These are phyloP conservation scores for Apamea anceps DNA, from an alignment of 2,888 invertebrate species.

Conservation along the genomic window DNA sequence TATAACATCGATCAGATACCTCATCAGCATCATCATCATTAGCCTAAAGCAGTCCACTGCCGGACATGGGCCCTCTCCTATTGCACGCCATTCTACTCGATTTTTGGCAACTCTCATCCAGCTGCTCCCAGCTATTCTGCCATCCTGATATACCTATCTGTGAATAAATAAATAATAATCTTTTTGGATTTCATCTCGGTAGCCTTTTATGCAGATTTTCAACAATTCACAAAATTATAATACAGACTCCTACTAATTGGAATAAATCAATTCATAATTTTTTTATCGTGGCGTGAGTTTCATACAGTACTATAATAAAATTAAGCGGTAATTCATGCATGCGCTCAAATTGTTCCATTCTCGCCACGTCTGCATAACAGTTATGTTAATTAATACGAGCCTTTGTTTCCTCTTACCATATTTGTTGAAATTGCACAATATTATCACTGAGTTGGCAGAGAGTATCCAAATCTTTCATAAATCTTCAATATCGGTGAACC, in stretches of 20 bases:
- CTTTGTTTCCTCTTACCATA: conserved; percentile 10
- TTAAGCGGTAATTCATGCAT: conserved; percentile 19
- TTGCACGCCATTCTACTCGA: too few species aligned
- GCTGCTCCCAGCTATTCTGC: too few species aligned
- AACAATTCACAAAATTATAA: background rate
- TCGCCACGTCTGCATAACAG: background rate
- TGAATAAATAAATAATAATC: background rate
- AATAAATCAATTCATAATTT: background rate
- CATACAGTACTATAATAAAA: background rate
- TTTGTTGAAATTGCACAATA: conserved; percentile 4
- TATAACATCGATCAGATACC: too few species aligned
- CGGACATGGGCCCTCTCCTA: too few species aligned
- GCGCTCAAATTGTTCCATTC: background rate
- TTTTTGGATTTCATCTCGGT: too few species aligned
- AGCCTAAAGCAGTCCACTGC: too few species aligned
- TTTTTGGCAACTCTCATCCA: too few species aligned
- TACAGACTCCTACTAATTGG: background rate
- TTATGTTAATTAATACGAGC: conserved; percentile 22
- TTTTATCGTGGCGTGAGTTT: background rate
- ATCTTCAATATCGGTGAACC: background rate
- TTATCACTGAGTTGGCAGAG: background rate
- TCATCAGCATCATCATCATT: too few species aligned
- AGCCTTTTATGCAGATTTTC: background rate
- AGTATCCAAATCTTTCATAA: background rate
- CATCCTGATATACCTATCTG: too few species aligned